Conservation (phyloP, 2,797 vertebrate genomes). For the Sebastes dallii region DNA sequence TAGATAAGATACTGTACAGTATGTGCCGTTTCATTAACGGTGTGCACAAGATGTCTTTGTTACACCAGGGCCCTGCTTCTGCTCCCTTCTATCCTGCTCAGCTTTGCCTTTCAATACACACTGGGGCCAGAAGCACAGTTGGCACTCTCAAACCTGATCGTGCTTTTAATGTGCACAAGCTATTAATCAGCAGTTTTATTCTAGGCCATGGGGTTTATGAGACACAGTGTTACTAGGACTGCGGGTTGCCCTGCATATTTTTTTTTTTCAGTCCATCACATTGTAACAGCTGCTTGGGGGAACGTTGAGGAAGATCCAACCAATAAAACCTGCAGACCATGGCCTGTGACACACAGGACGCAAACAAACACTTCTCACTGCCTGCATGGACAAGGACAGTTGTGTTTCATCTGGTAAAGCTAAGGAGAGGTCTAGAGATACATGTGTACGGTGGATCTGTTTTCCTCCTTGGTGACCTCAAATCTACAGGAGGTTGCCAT, state of each 20-base stretch:
- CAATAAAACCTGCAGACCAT: slow-evolving; percentile 42
- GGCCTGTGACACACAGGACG: slow-evolving; percentile 16
- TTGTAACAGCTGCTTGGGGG: slow-evolving; percentile 58
- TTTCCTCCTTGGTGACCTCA: neutral
- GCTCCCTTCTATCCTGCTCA: neutral
- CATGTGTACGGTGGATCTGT: neutral
- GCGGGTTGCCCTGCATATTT: slow-evolving; percentile 31
- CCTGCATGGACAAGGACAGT: neutral
- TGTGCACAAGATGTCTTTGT: slow-evolving; percentile 1
- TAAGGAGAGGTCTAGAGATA: neutral
- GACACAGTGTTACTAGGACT: slow-evolving; percentile 59
- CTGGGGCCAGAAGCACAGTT: slow-evolving; percentile 55
- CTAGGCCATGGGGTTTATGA: slow-evolving; percentile 67
- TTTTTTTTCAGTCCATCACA: slow-evolving; percentile 21
- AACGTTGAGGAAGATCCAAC: slow-evolving; percentile 29
- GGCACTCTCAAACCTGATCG: slow-evolving; percentile 60
- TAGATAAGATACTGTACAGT: slow-evolving; percentile 7
- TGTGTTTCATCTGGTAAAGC: neutral
- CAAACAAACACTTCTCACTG: slow-evolving; percentile 15
- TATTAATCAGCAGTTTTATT: slow-evolving; percentile 78
- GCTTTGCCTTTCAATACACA: slow-evolving; percentile 32
- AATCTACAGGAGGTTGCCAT: neutral
- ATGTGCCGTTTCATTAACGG: slow-evolving; percentile 21
- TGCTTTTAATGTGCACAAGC: slow-evolving; percentile 74
- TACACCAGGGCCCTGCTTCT: neutral